These are phyloP conservation scores for Brienomyrus brachyistius DNA, from an alignment of 2,113 vertebrate genomes.

Conservation along the genomic window DNA sequence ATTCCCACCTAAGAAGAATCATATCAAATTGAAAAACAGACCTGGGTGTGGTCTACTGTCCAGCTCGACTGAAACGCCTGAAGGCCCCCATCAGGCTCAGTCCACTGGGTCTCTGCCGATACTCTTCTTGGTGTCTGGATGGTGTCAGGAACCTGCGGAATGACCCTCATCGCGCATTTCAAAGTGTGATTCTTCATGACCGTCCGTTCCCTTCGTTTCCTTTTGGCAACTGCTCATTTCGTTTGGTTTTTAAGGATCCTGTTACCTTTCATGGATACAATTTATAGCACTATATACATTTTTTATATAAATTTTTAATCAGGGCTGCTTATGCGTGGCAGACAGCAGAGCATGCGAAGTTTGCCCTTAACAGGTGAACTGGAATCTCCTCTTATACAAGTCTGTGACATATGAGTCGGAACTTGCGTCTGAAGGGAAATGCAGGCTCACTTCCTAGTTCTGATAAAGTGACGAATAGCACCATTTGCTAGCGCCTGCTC, in stretches of 20 bases:
- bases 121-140: not conserved
- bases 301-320: not conserved
- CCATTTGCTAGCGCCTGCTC: not conserved
- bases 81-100: not conserved
- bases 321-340: not conserved
- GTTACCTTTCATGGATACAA: too few relatives aligned
- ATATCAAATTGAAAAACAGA: slow-evolving; percentile 27
- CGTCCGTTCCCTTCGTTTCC: not conserved
- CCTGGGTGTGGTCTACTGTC: not conserved
- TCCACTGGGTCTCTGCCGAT: not conserved
- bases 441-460: not conserved
- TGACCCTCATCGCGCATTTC: not conserved
- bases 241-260: not conserved
- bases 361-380: not conserved
- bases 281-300: not conserved
- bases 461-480: not conserved
- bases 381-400: not conserved
- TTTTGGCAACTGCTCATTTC: not conserved
- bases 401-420: not conserved
- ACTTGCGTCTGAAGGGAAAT: not conserved
- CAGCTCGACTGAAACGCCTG: not conserved
- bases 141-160: not conserved
- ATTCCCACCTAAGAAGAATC: slow-evolving; percentile 34
- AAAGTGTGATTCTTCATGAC: not conserved
- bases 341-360: not conserved